Percentiles rank a stretch among this genome's conserved stretches.
These are phyloP conservation scores for Pitangus sulphuratus DNA, from an alignment of 2,797 vertebrate genomes.

Conservation along the genomic window DNA sequence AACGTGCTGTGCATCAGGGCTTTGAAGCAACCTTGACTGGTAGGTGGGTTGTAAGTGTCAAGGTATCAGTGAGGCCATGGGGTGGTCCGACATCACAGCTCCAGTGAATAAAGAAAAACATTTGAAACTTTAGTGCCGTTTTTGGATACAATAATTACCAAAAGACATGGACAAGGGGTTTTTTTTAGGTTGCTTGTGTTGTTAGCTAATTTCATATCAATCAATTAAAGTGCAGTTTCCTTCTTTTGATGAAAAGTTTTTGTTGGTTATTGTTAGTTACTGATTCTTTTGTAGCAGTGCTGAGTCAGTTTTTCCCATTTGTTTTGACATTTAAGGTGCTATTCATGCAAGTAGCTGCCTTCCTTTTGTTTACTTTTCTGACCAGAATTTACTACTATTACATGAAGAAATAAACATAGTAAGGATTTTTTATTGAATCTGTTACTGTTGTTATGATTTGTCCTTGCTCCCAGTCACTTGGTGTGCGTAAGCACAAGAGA, in stretches of 20 bases:
- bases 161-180: fast-evolving
- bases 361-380: neutral
- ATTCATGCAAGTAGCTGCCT: neutral
- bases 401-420: neutral
- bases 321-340: neutral
- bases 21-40: neutral
- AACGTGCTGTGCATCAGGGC: neutral
- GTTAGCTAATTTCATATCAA: neutral
- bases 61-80: neutral
- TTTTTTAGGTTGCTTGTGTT: neutral
- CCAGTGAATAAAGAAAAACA: neutral
- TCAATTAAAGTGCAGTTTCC: neutral
- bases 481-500: neutral
- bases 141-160: neutral
- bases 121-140: neutral
- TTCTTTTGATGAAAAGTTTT: neutral
- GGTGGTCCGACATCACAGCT: fast-evolving
- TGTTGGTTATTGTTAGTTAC: neutral
- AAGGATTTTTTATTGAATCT: neutral
- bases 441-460: neutral
- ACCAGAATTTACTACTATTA: neutral
- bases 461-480: neutral
- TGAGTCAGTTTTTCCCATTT: neutral
- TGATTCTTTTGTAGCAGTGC: neutral
- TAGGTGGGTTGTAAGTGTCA: neutral